Evolutionary conservation across 2,113 vertebrate species (phyloP), one percentile per base, ranked within the genome.

Genomic region (Trogon surrucura): DNA sequence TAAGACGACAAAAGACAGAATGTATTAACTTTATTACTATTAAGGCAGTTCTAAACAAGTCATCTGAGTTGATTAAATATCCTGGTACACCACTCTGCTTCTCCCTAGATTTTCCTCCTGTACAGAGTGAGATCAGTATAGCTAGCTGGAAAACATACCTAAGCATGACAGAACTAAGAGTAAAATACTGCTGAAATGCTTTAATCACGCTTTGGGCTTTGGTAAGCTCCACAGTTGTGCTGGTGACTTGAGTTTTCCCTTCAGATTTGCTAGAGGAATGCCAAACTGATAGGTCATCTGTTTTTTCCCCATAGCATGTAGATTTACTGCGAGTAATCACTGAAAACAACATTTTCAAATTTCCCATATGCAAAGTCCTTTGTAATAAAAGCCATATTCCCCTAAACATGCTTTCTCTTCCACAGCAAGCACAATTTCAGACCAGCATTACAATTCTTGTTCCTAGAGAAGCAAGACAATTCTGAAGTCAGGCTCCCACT

Each of bases 331-430:
- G 60, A 85, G 85, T 93, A 93, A 89, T 36, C 29, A 51, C 57
- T 16, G 53, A 93, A 83, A 89, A 30, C 44, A 89, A 11, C 19
- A 25, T 73, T 93, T 94, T 67, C 56, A 34, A 36, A 64, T 70
- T 94, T 93, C 48, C 69, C 56, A 95, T 58, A 70, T 9, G 62
- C 50, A 93, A 88, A 92, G 64, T 47, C 88, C 71, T 70, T 80
- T 58, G 41, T 85, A 91, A 93, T 73, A 91, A 93, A 91, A 95
- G 51, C 15, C 18, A 3, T 75, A 82, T 87, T 93, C 91, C 66
- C 84, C 41, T 57, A 94, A 85, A 82, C 23, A 21, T 27, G 48
- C 13, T 36, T 41, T 82, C 25, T 80, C 51, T 91, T 88, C 58
- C 80, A 91, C 30, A 83, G 30, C 47, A 83, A 93, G 32, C n/a